These are phyloP conservation scores for Hydractinia symbiolongicarpus DNA, from an alignment of 30 jellyfish, hydroid and myxozoan genomes.

Conservation along the genomic window DNA sequence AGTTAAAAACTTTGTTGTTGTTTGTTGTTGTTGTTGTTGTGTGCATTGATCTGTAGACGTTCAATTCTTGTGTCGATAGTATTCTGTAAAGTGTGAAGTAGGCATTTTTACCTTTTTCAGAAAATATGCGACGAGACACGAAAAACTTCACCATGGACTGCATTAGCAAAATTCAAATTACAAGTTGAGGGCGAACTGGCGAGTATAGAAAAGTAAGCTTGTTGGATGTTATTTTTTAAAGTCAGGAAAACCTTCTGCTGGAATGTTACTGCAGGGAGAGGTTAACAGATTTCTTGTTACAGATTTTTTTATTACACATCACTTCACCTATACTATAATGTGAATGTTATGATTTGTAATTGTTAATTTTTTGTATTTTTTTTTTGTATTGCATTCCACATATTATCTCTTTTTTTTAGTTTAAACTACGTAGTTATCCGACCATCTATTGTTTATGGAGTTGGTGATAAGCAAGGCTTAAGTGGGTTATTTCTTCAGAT, in stretches of 20 bases:
- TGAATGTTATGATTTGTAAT: no score
- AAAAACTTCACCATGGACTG: constrained; percentile 86
- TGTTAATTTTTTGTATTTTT: no score
- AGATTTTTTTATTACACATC: no score
- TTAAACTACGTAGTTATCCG: constrained; percentile 58
- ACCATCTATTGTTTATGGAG: constrained; percentile 84
- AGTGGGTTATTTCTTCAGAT: constrained; percentile 24
- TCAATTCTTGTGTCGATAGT: no score
- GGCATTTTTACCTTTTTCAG: not conserved
- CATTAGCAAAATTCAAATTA: constrained; percentile 61
- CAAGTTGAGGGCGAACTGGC: constrained; percentile 60
- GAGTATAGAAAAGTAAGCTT: constrained; percentile 50
- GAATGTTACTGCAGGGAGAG: not conserved
- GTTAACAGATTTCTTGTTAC: not conserved
- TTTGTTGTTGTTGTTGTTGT: no score
- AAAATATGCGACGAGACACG: constrained; percentile 70
- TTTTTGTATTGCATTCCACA: no score
- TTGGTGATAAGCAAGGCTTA: constrained; percentile 74
- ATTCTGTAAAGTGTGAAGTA: no score
- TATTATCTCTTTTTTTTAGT: constrained; percentile 13
- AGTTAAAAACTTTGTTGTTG: no score
- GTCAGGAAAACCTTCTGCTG: no score
- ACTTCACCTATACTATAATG: no score
- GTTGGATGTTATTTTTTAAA: no score
- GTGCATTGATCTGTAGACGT: no score